phyloP scores from a whole-genome alignment of 2,113 vertebrate species.

The Colinus virginianus region DNA sequence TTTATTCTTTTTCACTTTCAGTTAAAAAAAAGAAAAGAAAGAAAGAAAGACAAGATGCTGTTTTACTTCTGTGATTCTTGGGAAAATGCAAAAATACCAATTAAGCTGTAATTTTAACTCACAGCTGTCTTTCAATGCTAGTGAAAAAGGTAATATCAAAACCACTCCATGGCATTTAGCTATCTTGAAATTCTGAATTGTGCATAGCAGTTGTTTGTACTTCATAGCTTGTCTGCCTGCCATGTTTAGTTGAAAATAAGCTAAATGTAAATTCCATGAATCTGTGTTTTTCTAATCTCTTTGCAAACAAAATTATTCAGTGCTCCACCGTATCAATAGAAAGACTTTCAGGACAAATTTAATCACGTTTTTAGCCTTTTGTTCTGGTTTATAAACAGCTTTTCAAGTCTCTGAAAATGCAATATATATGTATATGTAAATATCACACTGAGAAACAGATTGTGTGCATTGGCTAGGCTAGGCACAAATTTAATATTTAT shows the following conservation, averaged over 20 bases:
- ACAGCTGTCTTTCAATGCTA: constrained; percentile 22
- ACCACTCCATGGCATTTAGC: background rate
- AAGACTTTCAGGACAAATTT: constrained; percentile 8
- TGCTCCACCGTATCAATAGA: background rate
- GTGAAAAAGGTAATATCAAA: background rate
- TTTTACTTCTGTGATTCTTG: background rate
- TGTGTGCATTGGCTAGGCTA: constrained; percentile 3
- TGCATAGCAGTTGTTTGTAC: background rate
- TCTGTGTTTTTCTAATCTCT: background rate
- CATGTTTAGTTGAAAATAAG: background rate
- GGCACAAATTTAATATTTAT: constrained; percentile 41
- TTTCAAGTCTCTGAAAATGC: background rate
- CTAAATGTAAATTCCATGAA: background rate
- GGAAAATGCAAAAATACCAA: constrained; percentile 26
- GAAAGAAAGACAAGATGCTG: background rate
- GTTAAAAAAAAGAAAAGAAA: background rate
- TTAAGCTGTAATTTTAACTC: constrained; percentile 32
- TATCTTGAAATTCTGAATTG: background rate
- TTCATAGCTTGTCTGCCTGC: background rate
- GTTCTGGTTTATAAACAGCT: constrained; percentile 39
- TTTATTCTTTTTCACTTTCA: background rate
- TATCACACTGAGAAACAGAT: constrained; percentile 62
- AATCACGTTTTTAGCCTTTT: constrained; percentile 1
- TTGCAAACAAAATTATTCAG: background rate
- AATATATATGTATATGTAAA: constrained; percentile 16